A percentile compares a stretch with the other conserved stretches of the same genome.
phyloP scores from a whole-genome alignment of 2,888 invertebrate genomes.

The Smittia aterrima region DNA sequence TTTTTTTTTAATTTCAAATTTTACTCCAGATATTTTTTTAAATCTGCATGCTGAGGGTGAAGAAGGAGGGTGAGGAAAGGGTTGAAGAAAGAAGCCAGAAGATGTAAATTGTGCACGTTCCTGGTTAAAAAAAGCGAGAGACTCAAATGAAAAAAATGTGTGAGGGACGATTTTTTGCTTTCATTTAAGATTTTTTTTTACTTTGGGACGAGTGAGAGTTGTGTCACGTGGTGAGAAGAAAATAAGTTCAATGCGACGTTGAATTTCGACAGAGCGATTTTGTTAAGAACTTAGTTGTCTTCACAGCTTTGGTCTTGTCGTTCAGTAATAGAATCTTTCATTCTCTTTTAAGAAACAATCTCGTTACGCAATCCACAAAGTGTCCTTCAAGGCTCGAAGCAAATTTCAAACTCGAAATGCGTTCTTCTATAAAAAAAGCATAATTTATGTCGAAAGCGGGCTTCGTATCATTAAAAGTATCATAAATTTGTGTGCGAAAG shows the following conservation, averaged over 20 bases:
- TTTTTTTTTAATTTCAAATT: constrained; percentile 21
- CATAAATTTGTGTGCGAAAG: constrained; percentile 17
- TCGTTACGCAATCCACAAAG: no score
- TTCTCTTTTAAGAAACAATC: no score
- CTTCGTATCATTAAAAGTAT: constrained; percentile 19
- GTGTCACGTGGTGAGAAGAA: not conserved
- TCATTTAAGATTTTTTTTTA: no score
- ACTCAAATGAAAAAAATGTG: not conserved
- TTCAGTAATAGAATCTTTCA: no score
- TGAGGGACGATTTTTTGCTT: not conserved
- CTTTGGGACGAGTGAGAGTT: no score
- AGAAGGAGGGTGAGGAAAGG: not conserved
- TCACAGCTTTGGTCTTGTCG: no score
- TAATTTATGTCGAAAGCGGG: not conserved
- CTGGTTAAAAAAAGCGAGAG: not conserved
- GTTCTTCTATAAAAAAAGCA: not conserved
- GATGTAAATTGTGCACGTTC: constrained; percentile 8
- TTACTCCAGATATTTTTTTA: constrained; percentile 16
- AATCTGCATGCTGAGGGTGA: constrained; percentile 24
- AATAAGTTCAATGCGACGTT: no score
- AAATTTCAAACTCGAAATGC: not conserved
- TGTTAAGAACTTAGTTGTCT: no score
- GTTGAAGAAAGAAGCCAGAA: not conserved
- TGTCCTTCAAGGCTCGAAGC: no score
- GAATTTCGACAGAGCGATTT: no score